Conservation (phyloP, 2,888 invertebrate species). For the Heliconius cydno region DNA sequence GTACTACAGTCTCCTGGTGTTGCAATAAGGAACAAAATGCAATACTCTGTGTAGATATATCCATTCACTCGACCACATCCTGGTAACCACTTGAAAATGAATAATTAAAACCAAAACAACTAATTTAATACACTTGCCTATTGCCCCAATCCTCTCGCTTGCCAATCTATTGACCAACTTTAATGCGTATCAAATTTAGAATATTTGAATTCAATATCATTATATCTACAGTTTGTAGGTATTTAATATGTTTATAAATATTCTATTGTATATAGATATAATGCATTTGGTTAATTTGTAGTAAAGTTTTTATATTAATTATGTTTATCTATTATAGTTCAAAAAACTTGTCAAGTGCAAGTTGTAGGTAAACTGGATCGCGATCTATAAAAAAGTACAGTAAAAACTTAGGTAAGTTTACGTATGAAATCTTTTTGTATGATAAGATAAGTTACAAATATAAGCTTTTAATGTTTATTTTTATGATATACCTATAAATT, state of each 20-base stretch:
- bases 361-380: too few relatives aligned
- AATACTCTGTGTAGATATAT: slow-evolving; percentile 45
- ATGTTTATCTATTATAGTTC: too few relatives aligned
- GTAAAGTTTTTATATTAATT: too few relatives aligned
- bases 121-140: slow-evolving; percentile 39
- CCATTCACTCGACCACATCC: slow-evolving; percentile 49
- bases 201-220: background rate
- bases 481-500: too few relatives aligned
- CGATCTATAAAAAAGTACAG: too few relatives aligned
- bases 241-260: background rate
- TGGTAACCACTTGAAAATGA: slow-evolving; percentile 29
- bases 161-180: slow-evolving; percentile 9
- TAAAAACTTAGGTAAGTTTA: too few relatives aligned
- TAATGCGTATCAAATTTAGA: background rate
- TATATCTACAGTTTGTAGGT: background rate
- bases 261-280: background rate
- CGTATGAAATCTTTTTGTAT: too few relatives aligned
- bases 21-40: slow-evolving; percentile 61
- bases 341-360: too few relatives aligned
- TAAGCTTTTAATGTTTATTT: too few relatives aligned
- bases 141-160: slow-evolving; percentile 31
- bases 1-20: slow-evolving; percentile 53
- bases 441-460: too few relatives aligned
- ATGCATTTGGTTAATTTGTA: background rate
- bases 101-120: slow-evolving; percentile 39